A percentile compares a stretch with the other conserved stretches of the same genome.
These are phyloP conservation scores for Eretmocerus hayati DNA, from an alignment of 2,888 invertebrate species.

Conservation along the genomic window DNA sequence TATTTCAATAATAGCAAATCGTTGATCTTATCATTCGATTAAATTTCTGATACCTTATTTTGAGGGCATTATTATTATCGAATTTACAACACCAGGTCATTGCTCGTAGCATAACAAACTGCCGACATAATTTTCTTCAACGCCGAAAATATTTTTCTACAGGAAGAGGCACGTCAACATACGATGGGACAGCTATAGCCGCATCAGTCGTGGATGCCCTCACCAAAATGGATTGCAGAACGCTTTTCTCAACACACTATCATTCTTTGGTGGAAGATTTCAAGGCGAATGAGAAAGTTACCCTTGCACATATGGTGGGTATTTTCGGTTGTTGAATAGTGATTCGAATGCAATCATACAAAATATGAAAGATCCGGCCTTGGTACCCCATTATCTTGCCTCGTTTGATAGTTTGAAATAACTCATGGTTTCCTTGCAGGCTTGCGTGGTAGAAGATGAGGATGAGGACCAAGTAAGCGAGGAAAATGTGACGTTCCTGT, in stretches of 20 bases:
- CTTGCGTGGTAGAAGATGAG: constrained; percentile 88
- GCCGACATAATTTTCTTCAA: no score
- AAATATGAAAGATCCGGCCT: no score
- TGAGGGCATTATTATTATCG: no score
- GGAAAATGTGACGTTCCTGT: constrained; percentile 93
- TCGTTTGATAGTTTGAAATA: no score
- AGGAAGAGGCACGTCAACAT: constrained; percentile 94
- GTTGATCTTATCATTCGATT: not conserved
- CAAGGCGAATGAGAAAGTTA: constrained; percentile 57
- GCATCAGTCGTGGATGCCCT: constrained; percentile 80
- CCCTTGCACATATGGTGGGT: constrained; percentile 84
- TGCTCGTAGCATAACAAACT: no score
- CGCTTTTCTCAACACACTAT: constrained; percentile 91
- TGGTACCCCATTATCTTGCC: no score
- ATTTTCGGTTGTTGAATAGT: constrained; percentile 3
- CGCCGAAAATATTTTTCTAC: not conserved
- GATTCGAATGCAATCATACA: no score
- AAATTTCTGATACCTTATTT: not conserved
- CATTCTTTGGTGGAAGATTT: constrained; percentile 86
- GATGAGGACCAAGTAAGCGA: constrained; percentile 72
- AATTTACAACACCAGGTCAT: no score
- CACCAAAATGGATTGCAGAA: constrained; percentile 66
- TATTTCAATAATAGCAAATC: not conserved
- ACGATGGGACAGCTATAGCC: constrained; percentile 96
- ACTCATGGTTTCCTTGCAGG: no score